phyloP scores from a whole-genome alignment of 2,888 invertebrate species.

The Trissoscelio sp. region DNA sequence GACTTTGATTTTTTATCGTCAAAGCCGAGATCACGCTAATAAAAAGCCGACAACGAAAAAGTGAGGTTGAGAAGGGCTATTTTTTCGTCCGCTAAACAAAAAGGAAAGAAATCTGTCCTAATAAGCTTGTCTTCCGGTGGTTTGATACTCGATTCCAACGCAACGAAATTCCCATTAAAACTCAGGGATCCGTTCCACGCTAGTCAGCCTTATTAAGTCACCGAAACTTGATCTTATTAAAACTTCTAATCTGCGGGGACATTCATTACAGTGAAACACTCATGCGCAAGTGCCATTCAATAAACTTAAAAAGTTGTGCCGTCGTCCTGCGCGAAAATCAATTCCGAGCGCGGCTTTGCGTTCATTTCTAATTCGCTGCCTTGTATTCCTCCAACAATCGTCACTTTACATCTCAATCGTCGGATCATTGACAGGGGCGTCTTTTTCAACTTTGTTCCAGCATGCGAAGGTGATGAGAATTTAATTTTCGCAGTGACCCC shows the following conservation, averaged over 20 bases:
- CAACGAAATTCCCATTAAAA: slow-evolving; percentile 47
- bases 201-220: slow-evolving; percentile 50
- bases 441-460: not conserved
- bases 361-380: slow-evolving; percentile 6
- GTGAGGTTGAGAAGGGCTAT: not conserved
- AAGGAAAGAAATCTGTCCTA: not conserved
- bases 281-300: slow-evolving; percentile 9
- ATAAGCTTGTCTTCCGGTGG: not conserved
- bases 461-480: slow-evolving; percentile 4
- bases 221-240: slow-evolving; percentile 51
- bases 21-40: slow-evolving; percentile 9
- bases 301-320: slow-evolving; percentile 32
- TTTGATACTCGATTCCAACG: slow-evolving; percentile 15
- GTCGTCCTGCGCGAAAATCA: slow-evolving; percentile 15
- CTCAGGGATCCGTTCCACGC: slow-evolving; percentile 16
- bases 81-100: not conserved
- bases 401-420: slow-evolving; percentile 16
- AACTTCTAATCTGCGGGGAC: slow-evolving; percentile 49
- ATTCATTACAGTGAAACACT: slow-evolving; percentile 49
- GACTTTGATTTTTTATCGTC: slow-evolving; percentile 35
- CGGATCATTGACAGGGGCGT: no score
- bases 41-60: not conserved
- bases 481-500: slow-evolving; percentile 49
- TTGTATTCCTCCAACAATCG: slow-evolving; percentile 20
- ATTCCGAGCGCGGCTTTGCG: slow-evolving; percentile 1